Conservation (phyloP, 1,140 invertebrate species). For the Diachasma alloeum region DNA sequence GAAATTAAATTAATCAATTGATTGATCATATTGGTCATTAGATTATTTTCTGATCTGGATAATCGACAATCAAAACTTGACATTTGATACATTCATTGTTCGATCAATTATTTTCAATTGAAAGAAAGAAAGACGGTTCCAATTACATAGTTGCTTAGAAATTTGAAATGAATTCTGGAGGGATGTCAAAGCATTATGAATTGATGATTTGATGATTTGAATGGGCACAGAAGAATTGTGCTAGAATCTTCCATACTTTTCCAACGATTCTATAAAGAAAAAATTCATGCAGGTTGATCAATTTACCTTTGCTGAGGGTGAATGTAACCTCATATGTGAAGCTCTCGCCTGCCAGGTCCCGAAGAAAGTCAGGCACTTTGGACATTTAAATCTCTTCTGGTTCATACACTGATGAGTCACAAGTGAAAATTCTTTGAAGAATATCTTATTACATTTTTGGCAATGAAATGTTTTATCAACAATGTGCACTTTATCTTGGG, state of each 20-base stretch:
- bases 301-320: slow-evolving; percentile 29
- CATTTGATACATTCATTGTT: too few relatives aligned
- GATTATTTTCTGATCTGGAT: neutral
- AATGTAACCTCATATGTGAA: slow-evolving; percentile 46
- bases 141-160: too few relatives aligned
- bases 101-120: too few relatives aligned
- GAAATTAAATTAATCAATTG: neutral
- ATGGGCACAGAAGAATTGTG: neutral
- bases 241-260: neutral
- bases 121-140: too few relatives aligned
- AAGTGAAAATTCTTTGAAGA: slow-evolving; percentile 54
- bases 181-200: too few relatives aligned
- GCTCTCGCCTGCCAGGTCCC: slow-evolving; percentile 45
- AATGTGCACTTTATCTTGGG: slow-evolving; percentile 47
- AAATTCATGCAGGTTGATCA: neutral
- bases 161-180: neutral
- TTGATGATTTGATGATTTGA: too few relatives aligned
- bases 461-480: slow-evolving; percentile 54
- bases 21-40: neutral
- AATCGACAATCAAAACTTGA: too few relatives aligned
- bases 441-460: slow-evolving; percentile 54
- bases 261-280: neutral
- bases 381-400: slow-evolving; percentile 46
- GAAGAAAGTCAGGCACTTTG: slow-evolving; percentile 47
- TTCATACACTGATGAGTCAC: slow-evolving; percentile 47